These are phyloP conservation scores for Philopedon plagiatum DNA, from an alignment of 2,888 invertebrate species.

Conservation along the genomic window DNA sequence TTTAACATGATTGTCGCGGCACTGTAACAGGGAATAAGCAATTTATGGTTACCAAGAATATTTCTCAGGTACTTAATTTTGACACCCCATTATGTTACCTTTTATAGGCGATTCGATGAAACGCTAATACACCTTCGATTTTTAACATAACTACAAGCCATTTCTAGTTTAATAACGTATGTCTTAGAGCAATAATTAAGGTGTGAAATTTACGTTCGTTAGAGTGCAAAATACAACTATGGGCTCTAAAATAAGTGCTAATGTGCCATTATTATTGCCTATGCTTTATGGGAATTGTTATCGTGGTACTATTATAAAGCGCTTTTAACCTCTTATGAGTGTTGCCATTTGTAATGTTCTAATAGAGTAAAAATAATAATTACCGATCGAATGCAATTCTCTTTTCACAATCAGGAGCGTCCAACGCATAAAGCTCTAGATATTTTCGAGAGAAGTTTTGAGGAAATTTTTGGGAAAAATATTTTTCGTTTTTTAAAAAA, in stretches of 20 bases:
- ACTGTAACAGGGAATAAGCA: slow-evolving; percentile 12
- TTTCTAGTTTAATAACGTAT: slow-evolving; percentile 47
- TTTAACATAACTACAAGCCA: slow-evolving; percentile 33
- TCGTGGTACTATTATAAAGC: slow-evolving; percentile 44
- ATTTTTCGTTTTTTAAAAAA: no score
- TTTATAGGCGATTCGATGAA: slow-evolving; percentile 44
- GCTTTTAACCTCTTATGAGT: slow-evolving; percentile 42
- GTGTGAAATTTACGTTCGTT: slow-evolving; percentile 50
- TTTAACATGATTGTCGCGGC: slow-evolving; percentile 28
- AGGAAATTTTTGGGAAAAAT: no score
- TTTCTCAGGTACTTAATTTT: slow-evolving; percentile 40
- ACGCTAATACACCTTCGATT: slow-evolving; percentile 41
- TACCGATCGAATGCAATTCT: slow-evolving; percentile 12
- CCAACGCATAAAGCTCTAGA: background rate
- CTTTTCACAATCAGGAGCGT: slow-evolving; percentile 6
- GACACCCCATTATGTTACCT: slow-evolving; percentile 44
- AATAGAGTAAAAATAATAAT: slow-evolving; percentile 46
- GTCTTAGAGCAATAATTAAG: slow-evolving; percentile 49
- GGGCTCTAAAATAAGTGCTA: slow-evolving; percentile 44
- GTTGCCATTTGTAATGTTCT: slow-evolving; percentile 45
- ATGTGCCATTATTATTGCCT: slow-evolving; percentile 48
- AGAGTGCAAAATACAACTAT: slow-evolving; percentile 44
- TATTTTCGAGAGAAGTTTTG: no score
- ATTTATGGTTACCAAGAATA: slow-evolving; percentile 28
- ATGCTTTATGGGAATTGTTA: slow-evolving; percentile 52